These are phyloP conservation scores for Mustela lutreola DNA, from an alignment of 2,113 vertebrate species.

Conservation along the genomic window DNA sequence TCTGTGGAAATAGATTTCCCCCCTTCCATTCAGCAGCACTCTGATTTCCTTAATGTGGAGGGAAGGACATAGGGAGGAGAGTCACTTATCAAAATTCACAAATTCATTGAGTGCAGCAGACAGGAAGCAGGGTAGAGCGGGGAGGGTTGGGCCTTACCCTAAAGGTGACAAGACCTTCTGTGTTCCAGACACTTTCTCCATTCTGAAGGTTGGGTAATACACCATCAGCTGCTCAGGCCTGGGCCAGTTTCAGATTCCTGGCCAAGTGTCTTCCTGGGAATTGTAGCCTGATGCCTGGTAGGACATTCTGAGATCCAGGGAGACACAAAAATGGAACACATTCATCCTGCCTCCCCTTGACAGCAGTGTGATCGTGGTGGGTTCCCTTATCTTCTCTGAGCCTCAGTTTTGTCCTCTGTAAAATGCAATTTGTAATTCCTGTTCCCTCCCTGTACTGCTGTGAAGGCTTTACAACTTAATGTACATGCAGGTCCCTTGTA, in stretches of 20 bases:
- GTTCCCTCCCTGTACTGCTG: neutral
- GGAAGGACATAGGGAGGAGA: neutral
- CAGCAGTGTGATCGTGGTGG: neutral
- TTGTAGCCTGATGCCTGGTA: neutral
- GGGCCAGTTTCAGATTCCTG: neutral
- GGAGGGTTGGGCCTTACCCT: neutral
- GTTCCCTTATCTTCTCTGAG: neutral
- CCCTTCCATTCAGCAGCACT: neutral
- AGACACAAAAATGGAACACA: neutral
- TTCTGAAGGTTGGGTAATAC: neutral
- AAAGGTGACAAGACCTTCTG: neutral
- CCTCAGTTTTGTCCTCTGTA: constrained; percentile 35
- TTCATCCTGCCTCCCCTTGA: neutral
- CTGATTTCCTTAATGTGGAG: neutral
- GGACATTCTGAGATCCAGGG: neutral
- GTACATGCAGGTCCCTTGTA: neutral
- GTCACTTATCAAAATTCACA: neutral
- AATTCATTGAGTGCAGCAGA: neutral
- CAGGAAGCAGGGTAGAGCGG: neutral
- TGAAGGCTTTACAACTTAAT: neutral
- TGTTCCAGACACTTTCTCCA: neutral
- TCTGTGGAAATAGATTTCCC: neutral
- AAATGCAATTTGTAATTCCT: neutral
- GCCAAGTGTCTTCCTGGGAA: neutral
- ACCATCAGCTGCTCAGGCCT: neutral